A percentile compares a stretch with the other conserved stretches of the same genome.
These are phyloP conservation scores for Toxostoma redivivum DNA, from an alignment of 2,113 vertebrate genomes.

Conservation along the genomic window DNA sequence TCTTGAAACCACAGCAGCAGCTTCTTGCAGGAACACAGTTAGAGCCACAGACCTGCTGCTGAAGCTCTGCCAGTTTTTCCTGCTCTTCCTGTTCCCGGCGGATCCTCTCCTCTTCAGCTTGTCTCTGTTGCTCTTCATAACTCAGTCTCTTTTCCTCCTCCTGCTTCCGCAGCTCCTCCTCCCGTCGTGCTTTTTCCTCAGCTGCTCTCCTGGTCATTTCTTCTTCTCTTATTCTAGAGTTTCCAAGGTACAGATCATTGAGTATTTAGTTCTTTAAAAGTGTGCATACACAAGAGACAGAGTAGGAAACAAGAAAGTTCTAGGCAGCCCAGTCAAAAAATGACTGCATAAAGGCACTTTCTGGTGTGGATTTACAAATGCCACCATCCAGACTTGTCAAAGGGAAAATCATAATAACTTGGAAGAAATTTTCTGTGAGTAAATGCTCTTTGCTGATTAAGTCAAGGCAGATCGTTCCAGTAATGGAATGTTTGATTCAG, in stretches of 20 bases:
- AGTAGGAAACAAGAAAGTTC: background rate
- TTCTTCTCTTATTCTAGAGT: conserved; percentile 75
- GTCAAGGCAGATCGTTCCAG: background rate
- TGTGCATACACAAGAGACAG: background rate
- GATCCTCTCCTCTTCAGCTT: conserved; percentile 72
- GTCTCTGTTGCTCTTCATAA: conserved; percentile 71
- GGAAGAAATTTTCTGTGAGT: background rate
- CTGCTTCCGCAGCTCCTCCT: conserved; percentile 68
- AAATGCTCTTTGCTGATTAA: background rate
- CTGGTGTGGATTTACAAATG: background rate
- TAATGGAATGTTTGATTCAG: background rate
- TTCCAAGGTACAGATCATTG: background rate
- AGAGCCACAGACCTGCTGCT: conserved; percentile 75
- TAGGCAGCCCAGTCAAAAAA: background rate
- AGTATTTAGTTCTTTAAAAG: background rate
- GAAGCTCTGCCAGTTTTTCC: conserved; percentile 73
- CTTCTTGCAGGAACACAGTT: background rate
- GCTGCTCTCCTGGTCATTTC: conserved; percentile 68
- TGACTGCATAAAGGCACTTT: background rate
- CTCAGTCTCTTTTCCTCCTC: conserved; percentile 72
- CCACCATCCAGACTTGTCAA: background rate
- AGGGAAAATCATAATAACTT: background rate
- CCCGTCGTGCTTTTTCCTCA: conserved; percentile 63
- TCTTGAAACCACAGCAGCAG: background rate
- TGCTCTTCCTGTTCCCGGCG: conserved; percentile 77